These are phyloP conservation scores for Nemoura dubitans DNA, from an alignment of 2,888 invertebrate genomes.

Conservation along the genomic window DNA sequence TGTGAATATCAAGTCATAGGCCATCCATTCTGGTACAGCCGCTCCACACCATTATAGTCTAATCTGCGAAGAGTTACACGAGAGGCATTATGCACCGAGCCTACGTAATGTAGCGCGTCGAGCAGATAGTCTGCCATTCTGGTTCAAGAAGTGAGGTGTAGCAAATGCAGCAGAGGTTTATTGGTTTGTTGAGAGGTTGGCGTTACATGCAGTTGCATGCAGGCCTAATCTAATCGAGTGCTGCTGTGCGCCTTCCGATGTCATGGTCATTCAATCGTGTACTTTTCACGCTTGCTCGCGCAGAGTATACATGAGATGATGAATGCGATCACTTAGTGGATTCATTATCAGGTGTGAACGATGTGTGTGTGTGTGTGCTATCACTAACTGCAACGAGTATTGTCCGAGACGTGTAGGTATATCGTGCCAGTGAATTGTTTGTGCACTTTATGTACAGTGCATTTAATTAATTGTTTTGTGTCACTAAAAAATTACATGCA, in stretches of 20 bases:
- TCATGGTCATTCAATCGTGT: neutral
- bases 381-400: neutral
- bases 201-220: neutral
- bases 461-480: neutral
- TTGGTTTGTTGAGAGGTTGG: neutral
- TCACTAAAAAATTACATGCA: neutral
- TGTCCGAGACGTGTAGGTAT: neutral
- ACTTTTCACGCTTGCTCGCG: slow-evolving; percentile 7
- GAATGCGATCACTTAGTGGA: neutral
- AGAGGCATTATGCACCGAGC: neutral
- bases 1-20: neutral
- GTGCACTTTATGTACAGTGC: neutral
- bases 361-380: neutral
- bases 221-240: neutral
- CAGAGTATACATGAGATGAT: neutral
- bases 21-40: neutral
- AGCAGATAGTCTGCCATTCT: neutral
- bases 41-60: neutral
- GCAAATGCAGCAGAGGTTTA: neutral
- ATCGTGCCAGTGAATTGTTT: neutral
- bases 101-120: neutral
- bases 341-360: neutral
- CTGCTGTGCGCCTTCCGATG: neutral
- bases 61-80: neutral
- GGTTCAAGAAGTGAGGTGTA: neutral